Percentiles rank a stretch among this genome's conserved stretches.
Evolutionary conservation across 1,140 invertebrate genomes (phyloP).

Genomic region (Bilobella aurantiaca): DNA sequence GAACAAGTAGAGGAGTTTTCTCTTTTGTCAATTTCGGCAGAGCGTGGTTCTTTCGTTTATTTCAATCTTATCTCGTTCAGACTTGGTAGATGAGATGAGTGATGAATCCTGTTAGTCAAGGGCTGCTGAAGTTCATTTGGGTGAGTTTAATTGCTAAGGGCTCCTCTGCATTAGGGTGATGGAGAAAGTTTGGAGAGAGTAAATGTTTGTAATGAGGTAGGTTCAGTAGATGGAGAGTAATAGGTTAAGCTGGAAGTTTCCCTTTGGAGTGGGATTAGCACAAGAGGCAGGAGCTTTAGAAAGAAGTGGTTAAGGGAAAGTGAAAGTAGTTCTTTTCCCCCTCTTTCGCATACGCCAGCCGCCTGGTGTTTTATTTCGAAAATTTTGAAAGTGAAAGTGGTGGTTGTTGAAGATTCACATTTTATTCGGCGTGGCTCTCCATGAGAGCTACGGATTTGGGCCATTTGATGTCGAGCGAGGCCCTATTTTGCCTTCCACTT

Average conservation of each 20-base stretch:
- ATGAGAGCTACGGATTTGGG: neutral
- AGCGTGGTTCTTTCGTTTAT: neutral
- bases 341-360: no score
- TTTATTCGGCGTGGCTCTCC: no score
- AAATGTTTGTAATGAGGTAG: constrained; percentile 1
- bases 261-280: neutral
- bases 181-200: neutral
- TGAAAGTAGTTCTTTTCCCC: no score
- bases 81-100: neutral
- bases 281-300: neutral
- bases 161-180: neutral
- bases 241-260: constrained; percentile 3
- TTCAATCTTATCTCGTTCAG: neutral
- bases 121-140: neutral
- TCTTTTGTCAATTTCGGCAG: neutral
- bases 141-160: neutral
- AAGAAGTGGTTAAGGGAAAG: neutral
- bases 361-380: constrained; percentile 28
- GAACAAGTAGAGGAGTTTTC: neutral
- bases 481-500: neutral
- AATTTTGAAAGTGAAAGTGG: constrained; percentile 11
- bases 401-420: neutral
- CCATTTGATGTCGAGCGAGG: neutral
- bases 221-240: neutral
- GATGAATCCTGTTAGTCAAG: neutral